Conservation (phyloP, 2,888 invertebrate species). For the Dimorphilus gyrociliatus region DNA sequence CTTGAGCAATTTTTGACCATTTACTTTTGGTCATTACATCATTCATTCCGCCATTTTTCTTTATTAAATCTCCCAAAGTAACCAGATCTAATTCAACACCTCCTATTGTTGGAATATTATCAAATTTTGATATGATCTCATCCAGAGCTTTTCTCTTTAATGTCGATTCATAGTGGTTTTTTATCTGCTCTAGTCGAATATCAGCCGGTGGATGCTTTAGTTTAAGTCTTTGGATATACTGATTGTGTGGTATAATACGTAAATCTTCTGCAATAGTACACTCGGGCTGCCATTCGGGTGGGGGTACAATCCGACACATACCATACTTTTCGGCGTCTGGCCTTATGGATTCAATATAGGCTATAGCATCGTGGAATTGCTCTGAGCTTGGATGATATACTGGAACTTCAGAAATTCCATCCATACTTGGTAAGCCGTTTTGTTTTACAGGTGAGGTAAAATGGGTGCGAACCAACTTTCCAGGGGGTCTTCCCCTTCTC, state of each 20-base stretch:
- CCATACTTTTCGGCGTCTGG: conserved; percentile 61
- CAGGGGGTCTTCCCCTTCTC: too few relatives aligned
- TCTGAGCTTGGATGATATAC: conserved; percentile 60
- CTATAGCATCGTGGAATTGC: conserved; percentile 69
- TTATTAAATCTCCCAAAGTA: conserved; percentile 65
- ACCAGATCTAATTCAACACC: conserved; percentile 79
- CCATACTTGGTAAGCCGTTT: too few relatives aligned
- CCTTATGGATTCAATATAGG: conserved; percentile 63
- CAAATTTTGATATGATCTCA: too few relatives aligned
- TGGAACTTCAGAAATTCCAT: too few relatives aligned
- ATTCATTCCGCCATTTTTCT: conserved; percentile 65
- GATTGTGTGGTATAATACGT: conserved; percentile 70
- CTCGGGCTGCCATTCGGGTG: conserved; percentile 48
- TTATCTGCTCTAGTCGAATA: too few relatives aligned
- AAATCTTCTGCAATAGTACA: conserved; percentile 67
- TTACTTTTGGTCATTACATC: conserved; percentile 67
- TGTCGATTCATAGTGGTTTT: too few relatives aligned
- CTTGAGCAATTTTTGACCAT: conserved; percentile 71
- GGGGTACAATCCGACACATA: conserved; percentile 71
- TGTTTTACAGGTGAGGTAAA: too few relatives aligned
- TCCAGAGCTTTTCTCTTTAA: too few relatives aligned
- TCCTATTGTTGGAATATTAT: too few relatives aligned
- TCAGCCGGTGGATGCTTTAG: conserved; percentile 42
- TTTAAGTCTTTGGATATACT: conserved; percentile 70
- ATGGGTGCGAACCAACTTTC: too few relatives aligned